Percentiles rank a stretch among this genome's conserved stretches.
Conservation (phyloP, 2,797 vertebrate species). For the Leptodactylus fallax region DNA sequence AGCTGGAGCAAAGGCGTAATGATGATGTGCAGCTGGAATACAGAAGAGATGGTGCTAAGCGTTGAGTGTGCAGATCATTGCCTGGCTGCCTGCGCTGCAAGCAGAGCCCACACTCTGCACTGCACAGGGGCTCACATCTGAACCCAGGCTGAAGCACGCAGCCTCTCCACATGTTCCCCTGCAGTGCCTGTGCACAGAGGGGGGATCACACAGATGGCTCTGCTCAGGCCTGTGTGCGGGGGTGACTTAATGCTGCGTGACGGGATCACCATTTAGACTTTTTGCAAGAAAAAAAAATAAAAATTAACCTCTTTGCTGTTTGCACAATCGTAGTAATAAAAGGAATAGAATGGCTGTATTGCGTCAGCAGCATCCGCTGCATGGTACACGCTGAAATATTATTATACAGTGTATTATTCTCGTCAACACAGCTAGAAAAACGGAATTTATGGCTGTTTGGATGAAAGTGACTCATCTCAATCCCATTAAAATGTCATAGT, state of each 20-base stretch:
- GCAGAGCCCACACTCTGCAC: constrained; percentile 34
- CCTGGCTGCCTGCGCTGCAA: constrained; percentile 32
- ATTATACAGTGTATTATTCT: not conserved
- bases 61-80: constrained; percentile 34
- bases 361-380: not conserved
- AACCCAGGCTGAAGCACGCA: constrained; percentile 30
- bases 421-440: not conserved
- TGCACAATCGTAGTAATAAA: not conserved
- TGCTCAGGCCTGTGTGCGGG: constrained; percentile 45
- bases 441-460: not conserved
- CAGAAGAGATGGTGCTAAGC: constrained; percentile 36
- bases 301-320: constrained; percentile 18
- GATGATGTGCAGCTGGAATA: constrained; percentile 47
- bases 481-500: constrained; percentile 1
- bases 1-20: constrained; percentile 33
- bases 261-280: constrained; percentile 36
- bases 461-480: constrained; percentile 4
- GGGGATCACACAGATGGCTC: constrained; percentile 57
- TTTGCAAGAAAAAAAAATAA: constrained; percentile 15
- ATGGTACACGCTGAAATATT: not conserved
- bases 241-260: constrained; percentile 60
- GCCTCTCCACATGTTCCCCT: constrained; percentile 59
- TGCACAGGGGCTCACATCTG: constrained; percentile 5
- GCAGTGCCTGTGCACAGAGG: constrained; percentile 55
- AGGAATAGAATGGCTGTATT: no score